These are phyloP conservation scores for Pentamera pediparva DNA, from an alignment of 53 echinoderm and acorn worm species.

Conservation along the genomic window DNA sequence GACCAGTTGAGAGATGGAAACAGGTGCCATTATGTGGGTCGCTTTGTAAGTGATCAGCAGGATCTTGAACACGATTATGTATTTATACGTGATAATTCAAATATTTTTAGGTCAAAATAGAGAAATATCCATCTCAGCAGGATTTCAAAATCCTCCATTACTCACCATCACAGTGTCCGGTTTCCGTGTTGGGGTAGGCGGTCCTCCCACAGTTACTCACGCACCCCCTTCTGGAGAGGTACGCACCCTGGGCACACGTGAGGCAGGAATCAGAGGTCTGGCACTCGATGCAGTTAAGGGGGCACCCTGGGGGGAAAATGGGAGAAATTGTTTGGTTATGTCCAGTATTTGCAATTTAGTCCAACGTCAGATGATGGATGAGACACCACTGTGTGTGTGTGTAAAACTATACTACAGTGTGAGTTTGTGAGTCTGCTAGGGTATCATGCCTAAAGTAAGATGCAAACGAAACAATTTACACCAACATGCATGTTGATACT, in stretches of 20 bases:
- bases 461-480: too few species aligned
- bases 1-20: too few species aligned
- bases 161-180: slow-evolving; percentile 82
- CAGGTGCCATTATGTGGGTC: too few species aligned
- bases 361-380: background rate
- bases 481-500: background rate
- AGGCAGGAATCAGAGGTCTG: slow-evolving; percentile 61
- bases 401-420: too few species aligned
- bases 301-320: slow-evolving; percentile 55
- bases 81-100: background rate
- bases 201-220: slow-evolving; percentile 60
- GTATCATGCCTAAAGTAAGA: too few species aligned
- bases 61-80: too few species aligned
- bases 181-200: slow-evolving; percentile 65
- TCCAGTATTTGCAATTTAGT: background rate
- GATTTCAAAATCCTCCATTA: background rate
- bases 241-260: slow-evolving; percentile 60
- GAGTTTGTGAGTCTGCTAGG: too few species aligned
- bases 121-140: background rate
- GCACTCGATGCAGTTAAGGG: slow-evolving; percentile 68
- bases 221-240: slow-evolving; percentile 56
- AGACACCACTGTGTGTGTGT: too few species aligned
- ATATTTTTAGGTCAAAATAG: background rate
- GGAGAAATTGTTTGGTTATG: background rate
- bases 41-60: too few species aligned